These are phyloP conservation scores for Eudyptes chrysolophus DNA, from an alignment of 2,113 vertebrate species.

Conservation along the genomic window DNA sequence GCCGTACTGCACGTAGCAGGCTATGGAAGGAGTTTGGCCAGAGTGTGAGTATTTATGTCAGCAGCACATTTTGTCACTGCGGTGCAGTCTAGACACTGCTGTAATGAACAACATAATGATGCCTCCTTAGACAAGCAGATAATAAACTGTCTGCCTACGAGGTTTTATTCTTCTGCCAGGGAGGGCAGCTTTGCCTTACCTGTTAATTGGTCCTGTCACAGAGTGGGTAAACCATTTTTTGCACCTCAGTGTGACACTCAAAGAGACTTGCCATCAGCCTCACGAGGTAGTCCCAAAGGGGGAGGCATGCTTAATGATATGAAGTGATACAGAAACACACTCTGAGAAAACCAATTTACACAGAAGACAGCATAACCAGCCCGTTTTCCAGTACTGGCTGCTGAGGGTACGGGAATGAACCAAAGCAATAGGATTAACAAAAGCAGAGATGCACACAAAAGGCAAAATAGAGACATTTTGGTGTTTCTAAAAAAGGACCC, in stretches of 20 bases:
- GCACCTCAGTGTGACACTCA: neutral
- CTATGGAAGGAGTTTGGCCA: neutral
- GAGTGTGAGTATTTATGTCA: neutral
- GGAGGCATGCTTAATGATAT: neutral
- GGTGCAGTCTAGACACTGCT: neutral
- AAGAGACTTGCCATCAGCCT: neutral
- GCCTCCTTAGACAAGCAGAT: neutral
- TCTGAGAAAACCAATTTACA: neutral
- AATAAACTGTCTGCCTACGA: neutral
- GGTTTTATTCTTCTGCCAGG: neutral
- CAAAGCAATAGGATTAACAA: neutral
- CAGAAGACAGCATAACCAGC: neutral
- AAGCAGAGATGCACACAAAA: neutral
- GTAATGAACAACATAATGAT: neutral
- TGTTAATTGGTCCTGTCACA: neutral
- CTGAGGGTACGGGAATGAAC: neutral
- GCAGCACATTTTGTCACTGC: neutral
- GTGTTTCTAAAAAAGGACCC: neutral
- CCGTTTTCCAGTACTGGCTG: neutral
- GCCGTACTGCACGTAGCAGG: accelerated
- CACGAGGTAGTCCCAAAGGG: neutral
- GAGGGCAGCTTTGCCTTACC: neutral
- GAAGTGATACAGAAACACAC: neutral
- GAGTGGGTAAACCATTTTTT: neutral
- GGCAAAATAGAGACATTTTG: neutral